These are phyloP conservation scores for Chascanopsetta lugubris DNA, from an alignment of 2,113 vertebrate species.

Conservation along the genomic window DNA sequence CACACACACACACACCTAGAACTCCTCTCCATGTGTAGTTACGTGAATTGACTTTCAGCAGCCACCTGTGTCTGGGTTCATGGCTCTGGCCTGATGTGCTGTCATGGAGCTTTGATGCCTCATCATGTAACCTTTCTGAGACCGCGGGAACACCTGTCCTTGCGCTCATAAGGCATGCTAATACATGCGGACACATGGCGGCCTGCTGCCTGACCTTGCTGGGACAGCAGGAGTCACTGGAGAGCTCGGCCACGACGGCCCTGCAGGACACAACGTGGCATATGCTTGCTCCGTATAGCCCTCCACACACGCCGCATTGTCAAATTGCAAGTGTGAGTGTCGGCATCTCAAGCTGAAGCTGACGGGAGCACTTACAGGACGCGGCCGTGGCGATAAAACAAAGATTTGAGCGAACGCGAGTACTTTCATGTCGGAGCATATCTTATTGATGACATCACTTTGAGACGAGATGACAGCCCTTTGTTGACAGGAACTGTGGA, in stretches of 20 bases:
- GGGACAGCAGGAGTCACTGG: constrained; percentile 69
- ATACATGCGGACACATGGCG: constrained; percentile 78
- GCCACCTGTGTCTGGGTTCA: constrained; percentile 47
- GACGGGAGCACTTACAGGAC: constrained; percentile 1
- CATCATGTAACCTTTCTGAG: constrained; percentile 69
- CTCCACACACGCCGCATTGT: constrained; percentile 41
- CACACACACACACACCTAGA: neutral
- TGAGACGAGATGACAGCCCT: neutral
- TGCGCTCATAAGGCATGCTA: constrained; percentile 74
- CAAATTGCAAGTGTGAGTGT: constrained; percentile 18
- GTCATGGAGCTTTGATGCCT: constrained; percentile 58
- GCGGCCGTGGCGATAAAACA: constrained; percentile 16
- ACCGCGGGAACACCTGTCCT: constrained; percentile 75
- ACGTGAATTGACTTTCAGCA: constrained; percentile 49
- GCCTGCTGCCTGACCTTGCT: constrained; percentile 77
- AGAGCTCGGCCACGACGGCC: constrained; percentile 46
- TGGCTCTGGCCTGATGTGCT: constrained; percentile 60
- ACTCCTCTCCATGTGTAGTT: constrained; percentile 14
- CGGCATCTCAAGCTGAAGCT: constrained; percentile 24
- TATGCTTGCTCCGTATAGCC: constrained; percentile 62
- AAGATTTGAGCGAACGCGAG: constrained; percentile 13
- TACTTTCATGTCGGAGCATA: neutral
- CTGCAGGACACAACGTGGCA: constrained; percentile 63
- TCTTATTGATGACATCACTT: neutral
- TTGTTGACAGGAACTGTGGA: constrained; percentile 9